Conservation (phyloP, 2,888 invertebrate species). For the Amphipoea oculea region DNA sequence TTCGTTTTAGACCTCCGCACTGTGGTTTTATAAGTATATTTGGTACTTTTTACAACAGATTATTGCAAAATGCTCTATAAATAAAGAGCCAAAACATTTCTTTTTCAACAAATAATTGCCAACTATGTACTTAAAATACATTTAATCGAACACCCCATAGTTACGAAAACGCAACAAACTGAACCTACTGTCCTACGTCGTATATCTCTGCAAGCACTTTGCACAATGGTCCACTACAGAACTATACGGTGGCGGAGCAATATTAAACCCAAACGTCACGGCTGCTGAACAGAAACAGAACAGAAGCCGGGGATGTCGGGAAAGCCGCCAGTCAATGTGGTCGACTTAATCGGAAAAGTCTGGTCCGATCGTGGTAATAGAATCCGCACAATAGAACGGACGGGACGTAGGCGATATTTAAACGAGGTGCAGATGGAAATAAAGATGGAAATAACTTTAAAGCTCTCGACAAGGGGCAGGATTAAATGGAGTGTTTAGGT, state of each 20-base stretch:
- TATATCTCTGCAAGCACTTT: slow-evolving; percentile 17
- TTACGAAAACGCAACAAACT: background rate
- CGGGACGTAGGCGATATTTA: slow-evolving; percentile 30
- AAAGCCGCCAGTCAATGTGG: slow-evolving; percentile 34
- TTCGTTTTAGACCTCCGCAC: background rate
- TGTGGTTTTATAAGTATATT: background rate
- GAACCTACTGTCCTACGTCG: slow-evolving; percentile 23
- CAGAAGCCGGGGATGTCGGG: slow-evolving; percentile 16
- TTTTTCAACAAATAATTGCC: background rate
- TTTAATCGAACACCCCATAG: background rate
- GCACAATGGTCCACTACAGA: slow-evolving; percentile 49
- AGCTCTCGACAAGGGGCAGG: background rate
- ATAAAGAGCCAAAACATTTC: background rate
- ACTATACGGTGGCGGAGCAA: slow-evolving; percentile 34
- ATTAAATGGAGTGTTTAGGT: background rate
- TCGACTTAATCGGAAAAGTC: slow-evolving; percentile 59
- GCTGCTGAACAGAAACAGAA: background rate
- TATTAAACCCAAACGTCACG: slow-evolving; percentile 53
- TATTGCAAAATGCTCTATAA: background rate
- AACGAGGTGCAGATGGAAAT: slow-evolving; percentile 20
- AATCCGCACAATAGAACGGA: slow-evolving; percentile 21
- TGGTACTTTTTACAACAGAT: background rate
- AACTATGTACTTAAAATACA: background rate
- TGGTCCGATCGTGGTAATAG: slow-evolving; percentile 15
- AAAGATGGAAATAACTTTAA: slow-evolving; percentile 30